Evolutionary conservation across 1,140 invertebrate species (phyloP), one percentile per base, ranked within the genome.

Genomic region (Bombus waltoni): DNA sequence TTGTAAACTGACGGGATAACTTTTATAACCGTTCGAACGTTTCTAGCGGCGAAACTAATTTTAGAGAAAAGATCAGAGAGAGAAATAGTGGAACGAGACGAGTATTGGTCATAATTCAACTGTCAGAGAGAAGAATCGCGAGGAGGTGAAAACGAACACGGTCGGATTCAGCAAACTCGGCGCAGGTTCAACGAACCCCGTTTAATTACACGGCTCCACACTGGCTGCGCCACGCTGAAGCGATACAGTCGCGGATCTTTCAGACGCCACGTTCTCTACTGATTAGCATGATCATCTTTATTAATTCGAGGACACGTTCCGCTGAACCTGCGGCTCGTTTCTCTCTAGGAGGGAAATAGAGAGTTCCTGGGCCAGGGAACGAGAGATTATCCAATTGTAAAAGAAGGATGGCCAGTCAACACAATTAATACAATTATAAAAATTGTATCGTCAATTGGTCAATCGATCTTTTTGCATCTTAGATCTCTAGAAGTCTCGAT

Each of bases 201-300:
- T 78, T 85, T 85, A 85, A 85, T 85, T 85, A 47, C 83, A 80
- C 83, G 76, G 76, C 68, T 80, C 74, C 66, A 57, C 82, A 59
- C 38, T 70, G 82, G 81, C 81, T 83, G 65, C 42, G 77, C 77
- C 62, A 80, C 83, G 57, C 74, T 85, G 38, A 80, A 80, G 35
- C 82, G 83, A 80, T 85, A 85, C 83, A 85, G 28, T 83, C 73
- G 81, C 62, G 73, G 57, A 70, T 85, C 83, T 79, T 80, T 62
- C 68, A 85, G 83, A 62, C 82, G 42, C 57, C 76, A 32, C 65
- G 44, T 78, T 78, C 82, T 47, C 82, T 47, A 70, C 53, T 68
- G 83, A 85, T 85, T 85, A 80, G 83, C 83, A 72, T 85, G 83
- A 85, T 85, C 83, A 85, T 85, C 83, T 85, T 85, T 85, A 85